Evolutionary conservation across 1,140 invertebrate genomes (phyloP).

Genomic region (Heliconius eleuchia): DNA sequence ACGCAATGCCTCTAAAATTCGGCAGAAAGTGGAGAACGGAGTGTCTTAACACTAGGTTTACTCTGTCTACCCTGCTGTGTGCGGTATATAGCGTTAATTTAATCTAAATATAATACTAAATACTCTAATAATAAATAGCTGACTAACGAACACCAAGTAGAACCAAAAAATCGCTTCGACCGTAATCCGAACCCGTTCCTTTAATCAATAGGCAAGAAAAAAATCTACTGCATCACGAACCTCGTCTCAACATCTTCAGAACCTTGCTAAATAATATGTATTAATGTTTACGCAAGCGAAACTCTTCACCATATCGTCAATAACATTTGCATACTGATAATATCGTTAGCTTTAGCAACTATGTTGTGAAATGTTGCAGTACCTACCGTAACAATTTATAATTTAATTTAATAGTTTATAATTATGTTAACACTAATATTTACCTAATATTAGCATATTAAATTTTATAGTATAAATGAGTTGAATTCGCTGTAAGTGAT

Average conservation of each 20-base stretch:
- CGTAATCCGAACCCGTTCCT: background rate
- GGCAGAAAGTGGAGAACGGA: too few species aligned
- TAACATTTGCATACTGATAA: conserved; percentile 11
- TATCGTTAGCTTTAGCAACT: background rate
- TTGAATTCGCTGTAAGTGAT: too few species aligned
- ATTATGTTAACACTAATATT: conserved; percentile 7
- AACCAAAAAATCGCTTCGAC: too few species aligned
- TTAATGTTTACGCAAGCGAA: conserved; percentile 4
- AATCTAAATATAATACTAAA: too few species aligned
- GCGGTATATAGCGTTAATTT: too few species aligned
- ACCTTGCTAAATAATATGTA: background rate
- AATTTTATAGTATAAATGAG: background rate
- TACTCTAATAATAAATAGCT: too few species aligned
- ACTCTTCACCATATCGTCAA: conserved; percentile 8
- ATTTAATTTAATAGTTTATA: background rate
- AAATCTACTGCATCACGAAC: background rate
- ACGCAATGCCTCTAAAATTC: too few species aligned
- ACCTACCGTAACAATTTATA: conserved; percentile 11
- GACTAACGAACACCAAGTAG: too few species aligned
- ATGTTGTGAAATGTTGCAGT: background rate
- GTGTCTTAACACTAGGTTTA: too few species aligned
- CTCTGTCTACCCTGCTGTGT: too few species aligned
- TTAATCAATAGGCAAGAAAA: background rate
- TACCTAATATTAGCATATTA: background rate
- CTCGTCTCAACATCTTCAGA: background rate